phyloP scores from a whole-genome alignment of 2,797 vertebrate species.

The Gallinago stenura region DNA sequence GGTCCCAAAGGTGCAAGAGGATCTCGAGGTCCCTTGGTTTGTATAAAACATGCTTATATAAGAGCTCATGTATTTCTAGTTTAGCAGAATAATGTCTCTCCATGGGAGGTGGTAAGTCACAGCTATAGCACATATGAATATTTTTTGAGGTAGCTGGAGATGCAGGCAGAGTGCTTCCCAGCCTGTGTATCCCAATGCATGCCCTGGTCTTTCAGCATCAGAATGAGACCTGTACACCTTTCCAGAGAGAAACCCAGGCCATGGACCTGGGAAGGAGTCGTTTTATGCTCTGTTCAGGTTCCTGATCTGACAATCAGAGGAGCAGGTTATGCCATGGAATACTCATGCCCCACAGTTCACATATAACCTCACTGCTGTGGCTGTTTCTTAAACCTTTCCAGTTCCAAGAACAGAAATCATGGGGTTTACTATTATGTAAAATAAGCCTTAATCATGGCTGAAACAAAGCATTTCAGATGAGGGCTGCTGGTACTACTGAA shows the following conservation, averaged over 20 bases:
- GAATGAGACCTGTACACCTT: not conserved
- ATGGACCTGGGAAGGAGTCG: not conserved
- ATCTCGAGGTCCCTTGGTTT: slow-evolving; percentile 89
- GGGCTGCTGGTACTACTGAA: not conserved
- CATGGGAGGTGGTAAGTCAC: not conserved
- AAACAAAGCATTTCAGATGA: not conserved
- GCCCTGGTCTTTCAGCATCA: not conserved
- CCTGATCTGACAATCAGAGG: not conserved
- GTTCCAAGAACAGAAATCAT: not conserved
- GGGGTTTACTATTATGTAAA: not conserved
- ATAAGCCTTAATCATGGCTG: not conserved
- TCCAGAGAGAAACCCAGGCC: not conserved
- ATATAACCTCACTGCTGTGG: not conserved
- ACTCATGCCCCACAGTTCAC: not conserved
- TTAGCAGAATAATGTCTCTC: not conserved
- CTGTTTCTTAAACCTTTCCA: not conserved
- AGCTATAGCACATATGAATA: not conserved
- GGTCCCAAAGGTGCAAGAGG: slow-evolving; percentile 94
- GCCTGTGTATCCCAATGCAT: accelerated
- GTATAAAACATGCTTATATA: slow-evolving; percentile 56
- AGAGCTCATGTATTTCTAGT: not conserved
- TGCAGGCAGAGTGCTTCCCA: not conserved
- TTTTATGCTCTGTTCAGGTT: not conserved
- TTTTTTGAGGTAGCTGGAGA: not conserved
- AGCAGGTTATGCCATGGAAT: not conserved